Evolutionary conservation across 2,888 invertebrate species (phyloP), one percentile per base, ranked within the genome.

Genomic region (Mesodorylaimus sp.): DNA sequence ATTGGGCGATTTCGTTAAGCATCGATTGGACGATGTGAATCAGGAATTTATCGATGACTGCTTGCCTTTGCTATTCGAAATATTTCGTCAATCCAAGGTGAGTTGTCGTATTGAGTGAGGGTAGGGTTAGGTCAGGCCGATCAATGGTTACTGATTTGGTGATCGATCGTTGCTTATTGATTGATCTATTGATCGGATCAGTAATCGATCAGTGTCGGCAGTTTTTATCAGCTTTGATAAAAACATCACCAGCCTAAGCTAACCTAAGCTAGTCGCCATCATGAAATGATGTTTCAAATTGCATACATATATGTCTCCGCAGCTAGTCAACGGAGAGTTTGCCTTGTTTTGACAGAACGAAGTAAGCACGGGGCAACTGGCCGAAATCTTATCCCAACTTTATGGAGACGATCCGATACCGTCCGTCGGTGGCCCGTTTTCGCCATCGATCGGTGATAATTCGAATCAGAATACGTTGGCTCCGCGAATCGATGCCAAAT

Each of bases 31-130:
- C 42, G 48, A 48, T 10, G 5, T 50, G 26, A 50, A 7, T 10
- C 13, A 16, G 16, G 50, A 85, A 65, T 87, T 87, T 63, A 82
- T 85, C 28, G 83, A 84, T 66, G 85, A 86, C 68, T 85, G 86
- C 62, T 75, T 88, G 57, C 86, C 87, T 29, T 73, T 87, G 62
- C 75, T 87, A 56, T 85, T 87, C 68, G 83, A 84, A 61, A 86
- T 87, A 64, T 80, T 88, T 68, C 75, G 84, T 61, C 82, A 83
- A 66, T 85, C 83, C 72, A 86, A 86, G 76, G 83, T 83, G 72
- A 66, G 63, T 50, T 28, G n/a, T n/a, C 47, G 5, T n/a, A 38
- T 19, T 13, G 16, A 16, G 26, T 13, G 36, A 36, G 10, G n/a
- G n/a, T 36, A 36, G 36, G n/a, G n/a, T n/a, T 10, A 36, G n/a